phyloP scores from a whole-genome alignment of 2,113 vertebrate genomes.

The Zeus faber region DNA sequence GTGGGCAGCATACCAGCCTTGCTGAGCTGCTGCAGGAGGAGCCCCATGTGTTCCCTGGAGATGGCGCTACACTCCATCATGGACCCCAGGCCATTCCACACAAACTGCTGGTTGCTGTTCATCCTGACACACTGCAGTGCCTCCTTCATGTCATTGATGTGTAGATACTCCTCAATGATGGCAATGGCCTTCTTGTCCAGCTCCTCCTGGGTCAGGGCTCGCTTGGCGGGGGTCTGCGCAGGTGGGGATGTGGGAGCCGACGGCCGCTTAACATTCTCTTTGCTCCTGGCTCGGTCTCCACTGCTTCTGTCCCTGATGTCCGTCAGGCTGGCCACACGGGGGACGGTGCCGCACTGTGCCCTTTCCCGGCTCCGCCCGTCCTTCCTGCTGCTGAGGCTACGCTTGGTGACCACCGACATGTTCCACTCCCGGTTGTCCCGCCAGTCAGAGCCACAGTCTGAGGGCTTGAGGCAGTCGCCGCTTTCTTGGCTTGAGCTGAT shows the following conservation, averaged over 20 bases:
- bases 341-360: conserved; percentile 78
- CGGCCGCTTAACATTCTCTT: conserved; percentile 80
- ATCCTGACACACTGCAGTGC: conserved; percentile 92
- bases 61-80: conserved; percentile 92
- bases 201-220: conserved; percentile 83
- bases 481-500: conserved; percentile 91
- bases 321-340: conserved; percentile 87
- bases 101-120: conserved; percentile 82
- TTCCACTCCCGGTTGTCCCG: conserved; percentile 69
- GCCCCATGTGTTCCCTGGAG: conserved; percentile 86
- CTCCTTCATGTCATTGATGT: conserved; percentile 98
- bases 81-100: conserved; percentile 88
- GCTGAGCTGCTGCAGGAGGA: conserved; percentile 86
- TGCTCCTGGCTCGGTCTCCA: conserved; percentile 71
- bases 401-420: conserved; percentile 80
- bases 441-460: conserved; percentile 70
- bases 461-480: conserved; percentile 80
- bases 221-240: conserved; percentile 65
- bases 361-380: conserved; percentile 85
- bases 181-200: conserved; percentile 93
- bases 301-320: conserved; percentile 81
- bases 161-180: conserved; percentile 95
- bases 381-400: conserved; percentile 92
- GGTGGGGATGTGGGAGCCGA: conserved; percentile 51
- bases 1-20: conserved; percentile 78